These are phyloP conservation scores for Zygogramma bicolorata DNA, from an alignment of 2,888 invertebrate species.

Conservation along the genomic window DNA sequence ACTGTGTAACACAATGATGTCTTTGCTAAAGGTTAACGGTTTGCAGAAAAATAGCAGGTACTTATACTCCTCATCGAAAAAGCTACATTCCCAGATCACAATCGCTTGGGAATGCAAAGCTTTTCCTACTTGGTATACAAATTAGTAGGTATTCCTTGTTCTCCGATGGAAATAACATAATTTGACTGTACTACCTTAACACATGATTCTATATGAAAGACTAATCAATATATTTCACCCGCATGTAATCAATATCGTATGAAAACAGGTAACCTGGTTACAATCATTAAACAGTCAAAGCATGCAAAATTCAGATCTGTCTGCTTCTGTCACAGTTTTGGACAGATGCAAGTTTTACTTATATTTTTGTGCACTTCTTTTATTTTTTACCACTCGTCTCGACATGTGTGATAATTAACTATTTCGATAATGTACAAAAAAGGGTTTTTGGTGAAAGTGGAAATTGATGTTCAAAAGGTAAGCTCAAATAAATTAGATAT, in stretches of 20 bases:
- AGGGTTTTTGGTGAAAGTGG: slow-evolving; percentile 71
- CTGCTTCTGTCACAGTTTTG: not conserved
- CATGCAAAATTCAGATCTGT: slow-evolving; percentile 5
- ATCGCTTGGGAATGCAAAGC: too few species aligned
- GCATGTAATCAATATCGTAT: slow-evolving; percentile 18
- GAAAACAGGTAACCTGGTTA: slow-evolving; percentile 13
- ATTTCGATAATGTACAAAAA: slow-evolving; percentile 62
- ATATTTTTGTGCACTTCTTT: not conserved
- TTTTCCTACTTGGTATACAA: too few species aligned
- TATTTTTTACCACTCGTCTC: slow-evolving; percentile 10
- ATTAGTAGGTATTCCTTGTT: too few species aligned
- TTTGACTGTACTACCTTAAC: not conserved
- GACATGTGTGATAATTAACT: slow-evolving; percentile 7
- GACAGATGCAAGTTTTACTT: slow-evolving; percentile 14
- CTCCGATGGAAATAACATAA: not conserved
- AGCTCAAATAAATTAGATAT: slow-evolving; percentile 48
- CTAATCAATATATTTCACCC: slow-evolving; percentile 14
- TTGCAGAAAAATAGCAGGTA: too few species aligned
- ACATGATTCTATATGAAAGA: not conserved
- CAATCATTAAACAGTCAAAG: slow-evolving; percentile 1
- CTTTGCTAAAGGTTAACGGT: too few species aligned
- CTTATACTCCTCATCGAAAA: too few species aligned
- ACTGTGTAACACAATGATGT: too few species aligned
- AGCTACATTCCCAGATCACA: too few species aligned
- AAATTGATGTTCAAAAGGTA: slow-evolving; percentile 72